Evolutionary conservation across 2,888 invertebrate genomes (phyloP).

Genomic region (Polymixis lichenea): DNA sequence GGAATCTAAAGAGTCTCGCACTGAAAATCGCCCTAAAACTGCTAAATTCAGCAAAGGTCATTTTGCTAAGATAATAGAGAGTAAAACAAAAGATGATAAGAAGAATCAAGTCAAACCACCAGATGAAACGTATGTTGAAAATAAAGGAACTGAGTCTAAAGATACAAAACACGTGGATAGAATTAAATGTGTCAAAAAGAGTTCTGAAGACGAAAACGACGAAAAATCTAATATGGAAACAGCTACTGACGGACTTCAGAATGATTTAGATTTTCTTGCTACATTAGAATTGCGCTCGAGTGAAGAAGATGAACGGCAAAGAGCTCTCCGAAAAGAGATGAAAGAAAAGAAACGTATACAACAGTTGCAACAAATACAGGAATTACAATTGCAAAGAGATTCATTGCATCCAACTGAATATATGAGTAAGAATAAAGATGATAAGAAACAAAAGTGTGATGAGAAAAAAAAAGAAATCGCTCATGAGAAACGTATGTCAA

Average conservation of each 20-base stretch:
- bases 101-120: slow-evolving; percentile 89
- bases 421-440: slow-evolving; percentile 83
- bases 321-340: slow-evolving; percentile 89
- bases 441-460: slow-evolving; percentile 83
- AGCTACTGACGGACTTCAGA: slow-evolving; percentile 80
- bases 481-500: slow-evolving; percentile 88
- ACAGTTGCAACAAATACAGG: slow-evolving; percentile 87
- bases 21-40: slow-evolving; percentile 84
- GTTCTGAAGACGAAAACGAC: slow-evolving; percentile 74
- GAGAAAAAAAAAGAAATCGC: slow-evolving; percentile 87
- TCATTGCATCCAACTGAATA: slow-evolving; percentile 84
- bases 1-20: slow-evolving; percentile 93
- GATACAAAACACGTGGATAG: slow-evolving; percentile 74
- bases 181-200: slow-evolving; percentile 77
- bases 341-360: slow-evolving; percentile 90
- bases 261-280: slow-evolving; percentile 91
- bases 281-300: slow-evolving; percentile 90
- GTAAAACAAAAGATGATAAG: slow-evolving; percentile 91
- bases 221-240: slow-evolving; percentile 75
- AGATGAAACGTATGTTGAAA: slow-evolving; percentile 83
- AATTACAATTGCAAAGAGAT: slow-evolving; percentile 88
- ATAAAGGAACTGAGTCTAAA: slow-evolving; percentile 77
- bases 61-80: slow-evolving; percentile 90
- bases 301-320: slow-evolving; percentile 91
- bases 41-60: slow-evolving; percentile 91